Conservation (phyloP, 1,140 invertebrate species). For the Acyrthosiphon pisum region DNA sequence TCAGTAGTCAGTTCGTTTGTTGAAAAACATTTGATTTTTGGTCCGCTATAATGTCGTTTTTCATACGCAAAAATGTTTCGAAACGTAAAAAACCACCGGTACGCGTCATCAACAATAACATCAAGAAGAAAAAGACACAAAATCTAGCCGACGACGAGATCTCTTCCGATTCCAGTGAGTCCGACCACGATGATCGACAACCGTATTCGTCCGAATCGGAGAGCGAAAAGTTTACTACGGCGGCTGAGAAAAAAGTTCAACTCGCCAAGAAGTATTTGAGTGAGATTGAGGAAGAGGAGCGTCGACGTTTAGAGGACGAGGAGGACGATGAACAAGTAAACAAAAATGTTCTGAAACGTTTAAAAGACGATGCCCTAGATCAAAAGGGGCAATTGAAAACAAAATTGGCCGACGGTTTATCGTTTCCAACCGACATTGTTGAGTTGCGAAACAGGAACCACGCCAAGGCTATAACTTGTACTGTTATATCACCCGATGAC, state of each 20-base stretch:
- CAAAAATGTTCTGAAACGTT: conserved; percentile 73
- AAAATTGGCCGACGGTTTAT: conserved; percentile 75
- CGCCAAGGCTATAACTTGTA: conserved; percentile 79
- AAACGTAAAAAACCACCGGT: conserved; percentile 33
- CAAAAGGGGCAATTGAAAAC: conserved; percentile 80
- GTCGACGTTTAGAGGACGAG: conserved; percentile 71
- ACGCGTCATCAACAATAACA: conserved; percentile 2
- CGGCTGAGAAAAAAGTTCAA: conserved; percentile 86
- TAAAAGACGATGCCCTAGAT: conserved; percentile 85
- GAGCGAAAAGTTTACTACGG: conserved; percentile 79
- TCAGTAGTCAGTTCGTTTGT: not conserved
- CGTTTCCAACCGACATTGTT: conserved; percentile 64
- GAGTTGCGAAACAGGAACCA: conserved; percentile 70
- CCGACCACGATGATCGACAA: conserved; percentile 65
- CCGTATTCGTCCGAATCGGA: conserved; percentile 69
- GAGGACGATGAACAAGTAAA: conserved; percentile 68
- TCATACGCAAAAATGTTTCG: conserved; percentile 37
- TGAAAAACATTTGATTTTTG: not conserved
- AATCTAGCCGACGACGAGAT: conserved; percentile 47
- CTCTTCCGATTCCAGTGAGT: conserved; percentile 59
- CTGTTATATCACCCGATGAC: conserved; percentile 79
- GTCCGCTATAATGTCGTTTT: conserved; percentile 20
- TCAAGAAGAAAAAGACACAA: conserved; percentile 42
- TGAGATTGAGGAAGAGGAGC: conserved; percentile 84
- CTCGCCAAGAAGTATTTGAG: conserved; percentile 88